Evolutionary conservation across 1,140 invertebrate genomes (phyloP), one percentile per base, ranked within the genome.

Genomic region (Antheraea mylitta): DNA sequence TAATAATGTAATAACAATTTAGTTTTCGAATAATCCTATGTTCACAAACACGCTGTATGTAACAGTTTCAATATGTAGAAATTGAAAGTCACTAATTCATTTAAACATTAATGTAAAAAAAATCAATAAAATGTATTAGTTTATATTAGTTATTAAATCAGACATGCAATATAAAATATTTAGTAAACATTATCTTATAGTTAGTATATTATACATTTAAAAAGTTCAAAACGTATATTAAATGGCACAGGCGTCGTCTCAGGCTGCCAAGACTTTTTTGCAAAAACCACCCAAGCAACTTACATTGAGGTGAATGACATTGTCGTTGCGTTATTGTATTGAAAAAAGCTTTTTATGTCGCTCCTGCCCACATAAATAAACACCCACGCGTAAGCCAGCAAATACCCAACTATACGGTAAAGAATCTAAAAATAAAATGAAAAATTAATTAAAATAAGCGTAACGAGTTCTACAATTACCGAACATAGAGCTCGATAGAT

Each of bases 271-370:
- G 7, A 73, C 38, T 53, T 53, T 53, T 67, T 59, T 37, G 68
- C 75, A 72, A 76, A 76, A 75, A 76, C 67, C 53, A 42, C 64
- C 74, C 68, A 81, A 80, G 75, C 78, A 69, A 88, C 87, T 90
- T 90, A 90, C 87, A 88, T 85, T n/a, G 86, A 74, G 81, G 86
- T 88, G 84, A 90, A 90, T 73, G 87, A 86, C 87, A 90, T 90
- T 72, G 70, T 81, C 74, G 73, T 74, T 18, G 38, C 22, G 30
- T 38, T 65, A 48, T 18, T 45, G 18, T 65, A 65, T 48, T 13
- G 18, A 48, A 48, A 45, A 48, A 65, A 4, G 10, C 0, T 48
- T 65, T 65, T 48, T 48, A 48, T 48, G 16, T 65, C 37, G 37
- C 37, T 53, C 16, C 45, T 60, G 70, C 66, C 73, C 66, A 71